phyloP scores from a whole-genome alignment of 2,797 vertebrate genomes.

The Clarias laeviceps region DNA sequence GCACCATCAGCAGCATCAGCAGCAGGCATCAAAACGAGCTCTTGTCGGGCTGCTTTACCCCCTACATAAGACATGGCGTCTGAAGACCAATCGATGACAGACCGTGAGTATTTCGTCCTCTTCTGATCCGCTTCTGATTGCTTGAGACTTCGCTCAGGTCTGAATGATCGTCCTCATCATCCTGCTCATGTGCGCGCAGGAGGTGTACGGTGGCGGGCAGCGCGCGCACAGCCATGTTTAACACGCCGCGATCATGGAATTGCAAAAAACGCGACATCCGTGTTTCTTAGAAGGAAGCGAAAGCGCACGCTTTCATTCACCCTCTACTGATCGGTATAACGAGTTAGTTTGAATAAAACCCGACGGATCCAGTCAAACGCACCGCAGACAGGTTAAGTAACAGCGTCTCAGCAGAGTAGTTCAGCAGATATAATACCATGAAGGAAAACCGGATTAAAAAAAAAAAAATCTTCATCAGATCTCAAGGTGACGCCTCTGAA shows the following conservation, averaged over 20 bases:
- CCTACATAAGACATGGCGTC: constrained; percentile 67
- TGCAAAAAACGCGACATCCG: not conserved
- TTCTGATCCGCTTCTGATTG: constrained; percentile 40
- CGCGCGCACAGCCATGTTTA: constrained; percentile 66
- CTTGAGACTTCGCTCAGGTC: constrained; percentile 14
- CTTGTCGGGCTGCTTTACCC: constrained; percentile 48
- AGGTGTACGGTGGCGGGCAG: constrained; percentile 41
- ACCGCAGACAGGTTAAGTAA: constrained; percentile 61
- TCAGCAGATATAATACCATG: constrained; percentile 10
- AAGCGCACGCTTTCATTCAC: not conserved
- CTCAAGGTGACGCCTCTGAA: constrained; percentile 1
- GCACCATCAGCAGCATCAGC: constrained; percentile 52
- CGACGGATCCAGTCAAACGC: constrained; percentile 63
- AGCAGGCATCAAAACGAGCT: constrained; percentile 56
- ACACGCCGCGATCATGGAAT: constrained; percentile 30
- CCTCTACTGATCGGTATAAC: constrained; percentile 32
- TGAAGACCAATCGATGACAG: constrained; percentile 64
- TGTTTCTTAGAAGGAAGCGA: not conserved
- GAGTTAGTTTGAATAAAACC: constrained; percentile 51
- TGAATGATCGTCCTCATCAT: constrained; percentile 28
- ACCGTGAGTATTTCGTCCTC: constrained; percentile 69
- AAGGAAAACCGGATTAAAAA: not conserved
- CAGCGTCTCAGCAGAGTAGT: constrained; percentile 55
- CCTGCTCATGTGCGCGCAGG: constrained; percentile 36
- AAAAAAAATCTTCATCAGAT: not conserved